Percentiles rank a stretch among this genome's conserved stretches.
Evolutionary conservation across 2,797 vertebrate species (phyloP).

Genomic region (Cossypha heuglini): DNA sequence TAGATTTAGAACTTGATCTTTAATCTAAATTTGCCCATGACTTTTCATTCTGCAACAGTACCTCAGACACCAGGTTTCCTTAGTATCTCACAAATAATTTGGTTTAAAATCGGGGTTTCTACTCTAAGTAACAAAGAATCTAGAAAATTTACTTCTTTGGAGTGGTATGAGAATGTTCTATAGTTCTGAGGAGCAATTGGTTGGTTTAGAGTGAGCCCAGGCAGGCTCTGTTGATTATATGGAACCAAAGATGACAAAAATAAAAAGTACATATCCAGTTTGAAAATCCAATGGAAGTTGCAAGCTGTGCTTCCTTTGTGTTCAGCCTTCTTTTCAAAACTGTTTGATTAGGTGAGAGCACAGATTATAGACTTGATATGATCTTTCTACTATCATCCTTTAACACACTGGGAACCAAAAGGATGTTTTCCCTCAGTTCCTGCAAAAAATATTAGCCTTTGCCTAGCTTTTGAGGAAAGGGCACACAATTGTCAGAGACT

Average conservation of each 20-base stretch:
- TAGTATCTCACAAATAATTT: not conserved
- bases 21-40: not conserved
- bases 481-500: not conserved
- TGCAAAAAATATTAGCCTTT: not conserved
- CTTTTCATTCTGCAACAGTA: not conserved
- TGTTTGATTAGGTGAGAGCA: not conserved
- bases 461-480: not conserved
- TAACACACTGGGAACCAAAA: not conserved
- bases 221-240: not conserved
- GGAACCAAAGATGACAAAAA: not conserved
- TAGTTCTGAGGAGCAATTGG: not conserved
- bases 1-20: not conserved
- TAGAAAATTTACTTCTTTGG: not conserved
- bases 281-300: not conserved
- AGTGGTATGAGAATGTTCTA: not conserved
- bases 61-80: not conserved
- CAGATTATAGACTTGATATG: not conserved
- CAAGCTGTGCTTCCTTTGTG: not conserved
- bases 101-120: not conserved
- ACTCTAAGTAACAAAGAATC: not conserved
- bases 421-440: not conserved
- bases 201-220: not conserved
- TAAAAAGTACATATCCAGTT: not conserved
- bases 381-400: not conserved
- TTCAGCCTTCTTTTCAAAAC: not conserved